A percentile compares a stretch with the other conserved stretches of the same genome.
phyloP scores from a whole-genome alignment of 2,797 vertebrate species.

The Oreochromis mossambicus region DNA sequence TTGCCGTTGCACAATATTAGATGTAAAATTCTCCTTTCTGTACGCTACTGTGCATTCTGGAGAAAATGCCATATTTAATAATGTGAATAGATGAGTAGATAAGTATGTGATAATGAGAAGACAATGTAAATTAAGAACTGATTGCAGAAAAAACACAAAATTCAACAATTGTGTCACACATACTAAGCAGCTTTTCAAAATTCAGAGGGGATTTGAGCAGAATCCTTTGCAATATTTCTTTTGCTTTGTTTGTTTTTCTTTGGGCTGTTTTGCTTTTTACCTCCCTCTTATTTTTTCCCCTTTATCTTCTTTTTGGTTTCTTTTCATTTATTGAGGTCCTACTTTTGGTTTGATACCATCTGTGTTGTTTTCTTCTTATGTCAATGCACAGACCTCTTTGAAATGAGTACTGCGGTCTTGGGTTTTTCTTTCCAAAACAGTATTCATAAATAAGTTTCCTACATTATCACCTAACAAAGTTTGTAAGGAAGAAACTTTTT shows the following conservation, averaged over 20 bases:
- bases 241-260: background rate
- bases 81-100: background rate
- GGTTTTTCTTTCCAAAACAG: background rate
- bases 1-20: background rate
- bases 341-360: background rate
- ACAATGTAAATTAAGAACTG: background rate
- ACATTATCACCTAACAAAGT: background rate
- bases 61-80: background rate
- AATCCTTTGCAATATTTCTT: background rate
- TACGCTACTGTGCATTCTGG: background rate
- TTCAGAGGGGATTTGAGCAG: background rate
- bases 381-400: background rate
- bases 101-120: background rate
- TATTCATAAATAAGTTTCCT: background rate
- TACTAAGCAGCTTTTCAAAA: background rate
- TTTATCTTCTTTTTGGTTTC: background rate
- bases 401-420: background rate
- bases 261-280: background rate
- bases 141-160: background rate
- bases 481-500: background rate
- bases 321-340: background rate
- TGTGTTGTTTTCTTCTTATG: background rate
- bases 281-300: fast-evolving
- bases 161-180: background rate
- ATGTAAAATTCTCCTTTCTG: background rate